Evolutionary conservation across 2,797 vertebrate species (phyloP).

Genomic region (Fistularia tabacaria): DNA sequence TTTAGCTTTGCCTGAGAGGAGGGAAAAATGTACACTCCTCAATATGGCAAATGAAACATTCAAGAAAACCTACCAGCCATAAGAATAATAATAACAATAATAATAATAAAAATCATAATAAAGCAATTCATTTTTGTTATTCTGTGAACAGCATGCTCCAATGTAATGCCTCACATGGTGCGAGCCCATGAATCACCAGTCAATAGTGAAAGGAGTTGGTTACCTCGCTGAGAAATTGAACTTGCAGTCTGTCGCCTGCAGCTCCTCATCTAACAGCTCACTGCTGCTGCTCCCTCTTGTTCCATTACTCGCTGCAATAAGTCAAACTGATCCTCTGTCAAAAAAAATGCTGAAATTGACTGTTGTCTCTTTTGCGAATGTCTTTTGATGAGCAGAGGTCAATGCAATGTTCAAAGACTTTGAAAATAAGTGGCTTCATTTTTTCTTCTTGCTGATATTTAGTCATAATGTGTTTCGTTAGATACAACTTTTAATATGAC

Average conservation of each 20-base stretch:
- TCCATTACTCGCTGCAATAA: background rate
- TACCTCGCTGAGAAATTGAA: background rate
- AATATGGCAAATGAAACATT: too few species aligned
- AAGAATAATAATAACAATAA: too few species aligned
- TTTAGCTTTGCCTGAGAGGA: too few species aligned
- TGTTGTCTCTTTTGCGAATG: background rate
- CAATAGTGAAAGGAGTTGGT: background rate
- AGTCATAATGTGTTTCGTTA: conserved; percentile 32
- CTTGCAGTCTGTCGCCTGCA: background rate
- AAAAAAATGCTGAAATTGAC: background rate
- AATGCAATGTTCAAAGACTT: background rate
- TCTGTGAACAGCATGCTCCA: background rate
- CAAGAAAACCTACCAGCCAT: too few species aligned
- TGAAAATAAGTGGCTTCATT: background rate
- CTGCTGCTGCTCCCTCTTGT: background rate
- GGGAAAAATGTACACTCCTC: too few species aligned
- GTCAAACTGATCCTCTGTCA: background rate
- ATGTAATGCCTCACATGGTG: too few species aligned
- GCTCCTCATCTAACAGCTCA: background rate
- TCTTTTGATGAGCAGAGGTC: background rate
- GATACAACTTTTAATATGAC: too few species aligned
- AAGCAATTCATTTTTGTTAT: background rate
- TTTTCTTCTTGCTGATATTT: conserved; percentile 46
- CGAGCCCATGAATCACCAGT: too few species aligned
- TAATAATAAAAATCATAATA: too few species aligned